Evolutionary conservation across 2,113 vertebrate genomes (phyloP).

Genomic region (Gambusia holbrooki): DNA sequence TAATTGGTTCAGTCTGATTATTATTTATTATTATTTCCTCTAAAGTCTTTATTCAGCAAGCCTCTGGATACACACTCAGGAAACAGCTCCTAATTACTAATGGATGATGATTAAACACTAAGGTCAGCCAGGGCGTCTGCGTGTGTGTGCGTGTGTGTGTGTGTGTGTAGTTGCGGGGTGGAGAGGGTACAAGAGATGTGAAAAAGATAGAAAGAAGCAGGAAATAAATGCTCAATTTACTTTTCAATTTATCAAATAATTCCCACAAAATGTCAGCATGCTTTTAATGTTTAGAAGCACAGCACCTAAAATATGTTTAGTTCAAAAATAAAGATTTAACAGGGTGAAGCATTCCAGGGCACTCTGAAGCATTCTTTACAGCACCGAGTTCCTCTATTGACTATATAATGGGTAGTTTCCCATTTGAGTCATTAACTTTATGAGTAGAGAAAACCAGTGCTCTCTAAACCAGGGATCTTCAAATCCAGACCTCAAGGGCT

Average conservation of each 20-base stretch:
- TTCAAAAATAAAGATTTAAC: too few relatives aligned
- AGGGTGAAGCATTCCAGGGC: too few relatives aligned
- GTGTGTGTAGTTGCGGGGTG: neutral
- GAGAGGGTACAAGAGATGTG: too few relatives aligned
- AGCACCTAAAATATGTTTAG: neutral
- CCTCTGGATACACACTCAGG: constrained; percentile 67
- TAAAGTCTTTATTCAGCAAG: constrained; percentile 59
- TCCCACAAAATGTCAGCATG: neutral
- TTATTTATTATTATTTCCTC: constrained; percentile 76
- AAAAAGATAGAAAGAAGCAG: neutral
- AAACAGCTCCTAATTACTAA: constrained; percentile 73
- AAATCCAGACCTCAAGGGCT: too few relatives aligned
- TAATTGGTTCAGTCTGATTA: constrained; percentile 70
- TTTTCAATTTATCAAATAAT: neutral
- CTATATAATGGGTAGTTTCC: too few relatives aligned
- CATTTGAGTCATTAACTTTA: too few relatives aligned
- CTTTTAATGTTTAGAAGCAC: neutral
- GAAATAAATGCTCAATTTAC: neutral
- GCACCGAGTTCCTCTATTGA: too few relatives aligned
- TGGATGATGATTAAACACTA: constrained; percentile 63
- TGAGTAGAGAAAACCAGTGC: too few relatives aligned
- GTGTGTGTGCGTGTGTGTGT: neutral
- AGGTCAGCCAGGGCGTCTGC: constrained; percentile 58
- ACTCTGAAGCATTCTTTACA: too few relatives aligned
- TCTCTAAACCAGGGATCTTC: too few relatives aligned